Evolutionary conservation across 2,113 vertebrate genomes (phyloP).

Genomic region (Hiodon tergisus): DNA sequence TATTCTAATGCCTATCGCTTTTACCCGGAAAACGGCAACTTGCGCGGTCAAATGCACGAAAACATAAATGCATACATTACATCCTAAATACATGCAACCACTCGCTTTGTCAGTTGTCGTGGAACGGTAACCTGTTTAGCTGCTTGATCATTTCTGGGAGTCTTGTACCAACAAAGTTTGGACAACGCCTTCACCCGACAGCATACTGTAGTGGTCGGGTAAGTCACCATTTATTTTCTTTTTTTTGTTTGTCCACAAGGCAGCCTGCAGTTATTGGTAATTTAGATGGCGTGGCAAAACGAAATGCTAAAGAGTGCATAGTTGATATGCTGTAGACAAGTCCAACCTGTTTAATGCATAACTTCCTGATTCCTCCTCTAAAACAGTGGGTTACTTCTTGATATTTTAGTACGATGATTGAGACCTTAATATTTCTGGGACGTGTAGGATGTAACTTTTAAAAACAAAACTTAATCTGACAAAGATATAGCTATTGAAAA

Average conservation of each 20-base stretch:
- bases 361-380: neutral
- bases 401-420: neutral
- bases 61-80: conserved; percentile 24
- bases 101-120: neutral
- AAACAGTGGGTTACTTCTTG: neutral
- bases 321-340: neutral
- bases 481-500: too few relatives aligned
- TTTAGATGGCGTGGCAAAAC: conserved; percentile 19
- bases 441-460: neutral
- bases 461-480: neutral
- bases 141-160: neutral
- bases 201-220: conserved; percentile 11
- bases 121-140: conserved; percentile 15
- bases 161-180: neutral
- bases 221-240: conserved; percentile 12
- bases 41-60: conserved; percentile 32
- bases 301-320: conserved; percentile 12
- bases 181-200: conserved; percentile 19
- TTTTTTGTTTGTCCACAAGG: neutral
- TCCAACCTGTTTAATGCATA: neutral
- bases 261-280: neutral
- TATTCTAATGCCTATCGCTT: conserved; percentile 57
- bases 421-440: neutral
- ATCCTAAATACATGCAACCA: conserved; percentile 1
- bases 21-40: conserved; percentile 58